Conservation (phyloP, 2,113 vertebrate species). For the Nesoenas mayeri region DNA sequence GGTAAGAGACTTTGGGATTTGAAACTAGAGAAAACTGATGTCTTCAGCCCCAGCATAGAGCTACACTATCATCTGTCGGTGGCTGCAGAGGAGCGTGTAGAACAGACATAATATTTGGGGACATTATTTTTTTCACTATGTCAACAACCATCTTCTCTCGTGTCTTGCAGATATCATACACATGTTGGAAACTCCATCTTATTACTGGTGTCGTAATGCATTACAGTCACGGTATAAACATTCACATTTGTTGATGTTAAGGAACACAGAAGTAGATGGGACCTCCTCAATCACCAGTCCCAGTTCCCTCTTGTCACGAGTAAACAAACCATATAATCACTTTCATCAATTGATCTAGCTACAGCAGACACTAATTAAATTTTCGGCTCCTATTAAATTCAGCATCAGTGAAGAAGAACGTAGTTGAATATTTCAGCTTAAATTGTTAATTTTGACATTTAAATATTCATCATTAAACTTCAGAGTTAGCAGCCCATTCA, state of each 20-base stretch:
- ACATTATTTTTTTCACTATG: conserved; percentile 6
- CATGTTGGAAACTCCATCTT: neutral
- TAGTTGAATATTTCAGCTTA: conserved; percentile 21
- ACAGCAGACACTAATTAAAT: conserved; percentile 32
- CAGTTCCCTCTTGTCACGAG: conserved; percentile 19
- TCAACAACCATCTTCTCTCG: neutral
- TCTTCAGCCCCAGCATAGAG: neutral
- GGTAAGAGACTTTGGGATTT: neutral
- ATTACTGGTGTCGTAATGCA: neutral
- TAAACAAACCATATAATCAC: conserved; percentile 56
- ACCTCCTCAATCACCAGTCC: conserved; percentile 32
- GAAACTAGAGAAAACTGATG: neutral
- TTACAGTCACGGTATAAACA: neutral
- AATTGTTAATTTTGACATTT: conserved; percentile 49
- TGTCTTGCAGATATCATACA: neutral
- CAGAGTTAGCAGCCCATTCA: neutral
- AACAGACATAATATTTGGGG: neutral
- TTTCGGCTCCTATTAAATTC: conserved; percentile 27
- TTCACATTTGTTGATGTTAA: conserved; percentile 7
- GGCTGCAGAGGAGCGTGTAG: neutral
- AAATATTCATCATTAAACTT: conserved; percentile 39
- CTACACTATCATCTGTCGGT: neutral
- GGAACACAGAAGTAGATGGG: neutral
- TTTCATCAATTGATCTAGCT: conserved; percentile 50
- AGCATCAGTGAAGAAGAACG: conserved; percentile 13